Evolutionary conservation across 2,888 invertebrate species (phyloP).

Genomic region (Archaeoteleia sp.): DNA sequence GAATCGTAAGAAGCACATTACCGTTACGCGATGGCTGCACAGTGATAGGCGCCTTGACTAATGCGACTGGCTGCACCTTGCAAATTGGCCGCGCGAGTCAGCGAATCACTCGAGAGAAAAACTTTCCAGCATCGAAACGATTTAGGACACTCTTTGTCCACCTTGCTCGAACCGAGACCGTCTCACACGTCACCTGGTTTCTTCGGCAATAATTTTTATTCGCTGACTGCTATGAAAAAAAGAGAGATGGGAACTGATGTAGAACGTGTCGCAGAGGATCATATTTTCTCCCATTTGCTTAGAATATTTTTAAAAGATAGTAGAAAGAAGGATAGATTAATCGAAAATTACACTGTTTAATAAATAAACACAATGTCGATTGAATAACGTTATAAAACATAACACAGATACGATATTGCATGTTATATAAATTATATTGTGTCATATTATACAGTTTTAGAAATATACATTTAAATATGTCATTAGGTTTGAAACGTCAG

Average conservation of each 20-base stretch:
- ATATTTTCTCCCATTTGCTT: too few relatives aligned
- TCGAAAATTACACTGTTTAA: too few relatives aligned
- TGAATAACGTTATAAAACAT: too few relatives aligned
- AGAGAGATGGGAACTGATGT: conserved; percentile 5
- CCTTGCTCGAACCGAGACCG: conserved; percentile 55
- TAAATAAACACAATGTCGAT: too few relatives aligned
- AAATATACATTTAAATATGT: too few relatives aligned
- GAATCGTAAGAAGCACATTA: conserved; percentile 68
- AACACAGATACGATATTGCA: too few relatives aligned
- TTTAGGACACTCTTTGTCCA: conserved; percentile 61
- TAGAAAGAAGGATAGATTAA: conserved; percentile 16
- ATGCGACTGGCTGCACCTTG: conserved; percentile 73
- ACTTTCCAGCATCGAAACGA: conserved; percentile 60
- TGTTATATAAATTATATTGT: too few relatives aligned
- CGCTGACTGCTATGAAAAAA: conserved; percentile 19
- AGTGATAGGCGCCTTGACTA: conserved; percentile 73
- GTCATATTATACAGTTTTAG: too few relatives aligned
- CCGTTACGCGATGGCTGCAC: conserved; percentile 72
- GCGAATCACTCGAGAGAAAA: conserved; percentile 57
- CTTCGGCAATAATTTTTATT: conserved; percentile 41
- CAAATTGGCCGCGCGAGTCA: conserved; percentile 68
- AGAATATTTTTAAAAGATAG: too few relatives aligned
- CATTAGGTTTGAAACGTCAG: too few relatives aligned
- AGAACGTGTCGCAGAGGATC: too few relatives aligned
- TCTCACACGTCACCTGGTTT: conserved; percentile 57